Evolutionary conservation across 2,113 vertebrate genomes (phyloP).

Genomic region (Hydrochoerus hydrochaeris): DNA sequence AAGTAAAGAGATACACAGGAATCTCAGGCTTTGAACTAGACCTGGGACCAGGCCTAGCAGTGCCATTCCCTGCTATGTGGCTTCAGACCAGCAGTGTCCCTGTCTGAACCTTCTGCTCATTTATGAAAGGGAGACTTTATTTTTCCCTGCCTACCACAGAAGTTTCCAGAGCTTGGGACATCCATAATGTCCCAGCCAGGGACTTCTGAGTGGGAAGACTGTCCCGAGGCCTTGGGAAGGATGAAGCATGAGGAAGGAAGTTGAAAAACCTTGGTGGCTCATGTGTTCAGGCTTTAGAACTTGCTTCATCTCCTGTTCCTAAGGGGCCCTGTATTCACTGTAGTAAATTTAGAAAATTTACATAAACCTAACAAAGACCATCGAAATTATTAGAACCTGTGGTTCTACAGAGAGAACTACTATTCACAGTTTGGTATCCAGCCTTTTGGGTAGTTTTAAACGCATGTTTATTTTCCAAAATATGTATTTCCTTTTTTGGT

Average conservation of each 20-base stretch:
- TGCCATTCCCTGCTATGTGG: background rate
- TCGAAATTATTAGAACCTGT: background rate
- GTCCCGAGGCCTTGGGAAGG: background rate
- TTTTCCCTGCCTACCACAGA: background rate
- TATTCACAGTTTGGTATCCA: background rate
- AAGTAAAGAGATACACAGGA: background rate
- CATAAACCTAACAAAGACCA: background rate
- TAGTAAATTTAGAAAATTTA: slow-evolving; percentile 35
- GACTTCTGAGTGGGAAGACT: background rate
- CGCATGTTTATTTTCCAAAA: background rate
- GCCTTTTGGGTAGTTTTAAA: background rate
- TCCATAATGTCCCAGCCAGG: background rate
- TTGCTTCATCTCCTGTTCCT: background rate
- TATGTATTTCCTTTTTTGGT: background rate
- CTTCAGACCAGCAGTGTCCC: background rate
- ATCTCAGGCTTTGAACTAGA: background rate
- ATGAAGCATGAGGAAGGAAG: background rate
- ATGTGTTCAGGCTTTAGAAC: background rate
- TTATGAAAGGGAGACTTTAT: background rate
- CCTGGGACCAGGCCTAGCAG: background rate
- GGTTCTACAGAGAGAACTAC: background rate
- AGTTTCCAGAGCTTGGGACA: background rate
- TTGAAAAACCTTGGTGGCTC: background rate
- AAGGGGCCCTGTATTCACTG: background rate
- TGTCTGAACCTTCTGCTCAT: slow-evolving; percentile 25